Base-by-base conservation (phyloP, 2,797 vertebrate genomes). In the Propithecus perrieri region DNA sequence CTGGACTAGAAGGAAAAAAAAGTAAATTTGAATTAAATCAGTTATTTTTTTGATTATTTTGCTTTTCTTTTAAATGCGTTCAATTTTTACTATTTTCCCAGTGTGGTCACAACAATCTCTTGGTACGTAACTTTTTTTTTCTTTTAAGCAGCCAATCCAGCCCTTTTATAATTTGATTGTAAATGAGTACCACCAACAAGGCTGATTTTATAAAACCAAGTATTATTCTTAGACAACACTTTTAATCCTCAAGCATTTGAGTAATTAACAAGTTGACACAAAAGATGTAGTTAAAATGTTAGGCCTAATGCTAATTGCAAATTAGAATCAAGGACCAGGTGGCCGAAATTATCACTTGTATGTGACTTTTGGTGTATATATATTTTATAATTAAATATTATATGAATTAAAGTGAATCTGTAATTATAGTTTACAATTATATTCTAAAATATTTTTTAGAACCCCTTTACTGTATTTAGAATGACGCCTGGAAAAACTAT, bases 1-100 rank as follows among this genome's bases (percentile, higher is more conserved):
- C 38, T 94, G 30, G 48, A 57, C 13, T 80, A 63, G 71, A 59
- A 88, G 33, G 50, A 50, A 41, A 69, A 33, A 17, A 48, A 38
- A 75, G 11, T 59, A 74, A 65, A 65, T 38, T 84, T 74, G 38
- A 94, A 84, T 89, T 96, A 79, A 79, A 53, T 94, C 2, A 87
- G 33, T 65, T 95, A 30, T 48, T 96, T 96, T 95, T 95, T 80
- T 71, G 22, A 43, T 79, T 94, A 74, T 75, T 95, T 93, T 90
- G 46, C 13, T 94, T 96, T 97, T 83, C 33, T 96, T 91, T 92
- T 81, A 75, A 85, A 53, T 63, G 41, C 41, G 20, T 65, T 93
- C 24, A 50, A 1, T 26, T 92, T 90, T 85, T 83, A 63, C 22
- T 28, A 0, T 67, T 93, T 95, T 79, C 5, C 35, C 24, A 69